phyloP scores from a whole-genome alignment of 2,113 vertebrate species.

The Cavia porcellus region DNA sequence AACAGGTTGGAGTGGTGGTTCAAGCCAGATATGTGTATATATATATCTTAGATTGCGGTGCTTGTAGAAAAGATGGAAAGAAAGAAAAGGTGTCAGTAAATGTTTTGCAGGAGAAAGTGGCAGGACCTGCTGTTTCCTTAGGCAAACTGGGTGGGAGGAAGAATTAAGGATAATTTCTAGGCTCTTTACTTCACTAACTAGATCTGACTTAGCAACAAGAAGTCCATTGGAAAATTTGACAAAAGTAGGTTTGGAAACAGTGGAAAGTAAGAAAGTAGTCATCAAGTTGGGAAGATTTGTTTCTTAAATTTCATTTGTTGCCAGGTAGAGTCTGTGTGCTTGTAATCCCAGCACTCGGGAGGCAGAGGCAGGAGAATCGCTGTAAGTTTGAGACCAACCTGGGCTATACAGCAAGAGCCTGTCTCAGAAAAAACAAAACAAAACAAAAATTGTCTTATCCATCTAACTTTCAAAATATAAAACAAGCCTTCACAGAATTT shows the following conservation, averaged over 20 bases:
- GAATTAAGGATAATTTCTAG: not conserved
- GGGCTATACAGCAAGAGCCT: not conserved
- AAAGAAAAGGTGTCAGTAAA: not conserved
- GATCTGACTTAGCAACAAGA: not conserved
- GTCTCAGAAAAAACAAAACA: not conserved
- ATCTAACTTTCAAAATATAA: not conserved
- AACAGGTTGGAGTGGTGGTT: not conserved
- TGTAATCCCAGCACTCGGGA: not conserved
- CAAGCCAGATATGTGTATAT: not conserved
- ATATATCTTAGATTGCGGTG: not conserved
- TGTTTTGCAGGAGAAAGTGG: not conserved
- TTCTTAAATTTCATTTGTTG: not conserved
- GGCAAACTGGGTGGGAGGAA: not conserved
- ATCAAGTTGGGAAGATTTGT: not conserved
- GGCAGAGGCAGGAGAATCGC: not conserved
- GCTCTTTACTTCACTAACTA: not conserved
- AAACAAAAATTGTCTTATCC: not conserved
- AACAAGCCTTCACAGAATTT: not conserved
- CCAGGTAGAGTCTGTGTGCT: not conserved
- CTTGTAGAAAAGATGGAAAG: not conserved
- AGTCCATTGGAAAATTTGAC: not conserved
- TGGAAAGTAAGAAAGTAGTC: slow-evolving; percentile 29
- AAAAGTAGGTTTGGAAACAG: not conserved
- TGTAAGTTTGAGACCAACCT: not conserved
- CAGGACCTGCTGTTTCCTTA: not conserved